phyloP scores from a whole-genome alignment of 2,888 invertebrate species.

The Tridacna crocea region DNA sequence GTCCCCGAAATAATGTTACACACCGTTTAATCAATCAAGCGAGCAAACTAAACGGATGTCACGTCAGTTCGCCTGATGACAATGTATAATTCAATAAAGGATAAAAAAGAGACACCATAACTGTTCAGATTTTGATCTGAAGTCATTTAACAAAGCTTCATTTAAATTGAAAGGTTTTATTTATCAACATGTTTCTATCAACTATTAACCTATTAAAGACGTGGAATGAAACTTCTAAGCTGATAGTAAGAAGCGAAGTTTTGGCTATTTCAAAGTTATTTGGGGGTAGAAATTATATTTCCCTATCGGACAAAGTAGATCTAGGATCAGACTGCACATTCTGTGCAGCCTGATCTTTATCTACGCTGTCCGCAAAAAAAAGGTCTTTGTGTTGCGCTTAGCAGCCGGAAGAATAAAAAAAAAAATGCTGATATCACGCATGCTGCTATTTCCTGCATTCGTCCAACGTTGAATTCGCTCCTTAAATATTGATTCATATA shows the following conservation, averaged over 20 bases:
- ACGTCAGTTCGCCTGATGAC: not conserved
- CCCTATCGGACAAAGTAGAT: too few species aligned
- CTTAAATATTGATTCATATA: too few species aligned
- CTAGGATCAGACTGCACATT: too few species aligned
- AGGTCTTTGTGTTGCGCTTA: too few species aligned
- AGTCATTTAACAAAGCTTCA: not conserved
- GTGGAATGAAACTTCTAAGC: not conserved
- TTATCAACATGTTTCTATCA: not conserved
- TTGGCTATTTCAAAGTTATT: not conserved
- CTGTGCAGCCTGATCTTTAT: too few species aligned
- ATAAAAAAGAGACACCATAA: not conserved
- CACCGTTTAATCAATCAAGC: too few species aligned
- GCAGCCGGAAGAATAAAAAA: not conserved
- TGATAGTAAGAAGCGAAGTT: not conserved
- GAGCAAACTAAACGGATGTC: too few species aligned
- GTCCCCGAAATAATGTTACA: too few species aligned
- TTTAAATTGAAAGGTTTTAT: not conserved
- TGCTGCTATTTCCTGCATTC: not conserved
- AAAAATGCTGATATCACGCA: not conserved
- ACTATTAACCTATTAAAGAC: too few species aligned
- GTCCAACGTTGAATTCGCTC: not conserved
- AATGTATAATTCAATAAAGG: not conserved
- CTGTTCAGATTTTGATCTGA: slow-evolving; percentile 1
- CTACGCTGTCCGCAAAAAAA: too few species aligned
- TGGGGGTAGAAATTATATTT: too few species aligned